phyloP scores from a whole-genome alignment of 1,140 invertebrate species.

The Pogonomyrmex californicus region DNA sequence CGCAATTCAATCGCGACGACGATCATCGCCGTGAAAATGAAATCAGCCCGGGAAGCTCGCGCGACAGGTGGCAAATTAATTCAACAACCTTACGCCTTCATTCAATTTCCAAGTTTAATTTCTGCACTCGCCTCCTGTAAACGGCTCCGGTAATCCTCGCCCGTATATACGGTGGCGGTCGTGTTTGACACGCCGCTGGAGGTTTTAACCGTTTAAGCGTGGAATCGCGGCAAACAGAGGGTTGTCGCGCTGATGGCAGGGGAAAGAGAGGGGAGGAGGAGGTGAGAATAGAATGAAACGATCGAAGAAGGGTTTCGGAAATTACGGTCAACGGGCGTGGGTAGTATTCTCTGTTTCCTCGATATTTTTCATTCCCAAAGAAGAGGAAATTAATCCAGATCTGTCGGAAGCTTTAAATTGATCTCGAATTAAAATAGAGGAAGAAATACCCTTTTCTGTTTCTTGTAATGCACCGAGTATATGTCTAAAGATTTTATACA shows the following conservation, averaged over 20 bases:
- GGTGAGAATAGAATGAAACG: conserved; percentile 11
- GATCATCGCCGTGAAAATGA: conserved; percentile 50
- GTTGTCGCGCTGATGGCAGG: conserved; percentile 10
- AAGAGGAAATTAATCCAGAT: neutral
- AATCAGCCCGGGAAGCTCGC: conserved; percentile 48
- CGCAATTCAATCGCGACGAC: conserved; percentile 52
- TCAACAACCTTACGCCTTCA: conserved; percentile 53
- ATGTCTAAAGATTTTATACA: neutral
- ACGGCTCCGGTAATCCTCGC: conserved; percentile 57
- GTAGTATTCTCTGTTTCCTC: neutral
- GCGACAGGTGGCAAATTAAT: conserved; percentile 69
- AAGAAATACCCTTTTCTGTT: neutral
- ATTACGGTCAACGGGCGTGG: conserved; percentile 15
- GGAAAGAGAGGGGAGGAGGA: neutral
- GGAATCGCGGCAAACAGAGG: conserved; percentile 58
- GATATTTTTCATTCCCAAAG: conserved; percentile 23
- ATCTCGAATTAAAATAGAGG: neutral
- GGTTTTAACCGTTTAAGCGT: conserved; percentile 41
- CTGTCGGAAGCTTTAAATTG: neutral
- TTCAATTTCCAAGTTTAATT: conserved; percentile 71
- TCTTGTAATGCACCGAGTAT: neutral
- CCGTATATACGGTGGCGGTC: conserved; percentile 36
- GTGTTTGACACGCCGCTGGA: conserved; percentile 58
- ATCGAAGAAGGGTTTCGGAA: conserved; percentile 44
- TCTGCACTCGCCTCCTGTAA: conserved; percentile 56